Percentiles rank a stretch among this genome's conserved stretches.
Conservation (phyloP, 2,797 vertebrate species). For the Garrulus glandarius region DNA sequence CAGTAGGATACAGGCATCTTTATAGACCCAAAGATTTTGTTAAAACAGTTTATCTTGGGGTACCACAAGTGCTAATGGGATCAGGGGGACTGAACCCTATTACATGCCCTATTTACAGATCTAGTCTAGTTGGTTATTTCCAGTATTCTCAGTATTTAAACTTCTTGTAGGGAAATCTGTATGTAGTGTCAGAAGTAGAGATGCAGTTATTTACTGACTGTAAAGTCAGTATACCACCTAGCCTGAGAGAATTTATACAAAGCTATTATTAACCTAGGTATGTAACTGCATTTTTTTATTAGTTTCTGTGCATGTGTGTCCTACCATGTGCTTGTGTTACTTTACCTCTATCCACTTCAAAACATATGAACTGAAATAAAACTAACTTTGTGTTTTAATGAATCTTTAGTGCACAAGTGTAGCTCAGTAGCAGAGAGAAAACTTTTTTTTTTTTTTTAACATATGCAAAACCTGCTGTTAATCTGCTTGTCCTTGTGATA, state of each 20-base stretch:
- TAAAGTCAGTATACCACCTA: neutral
- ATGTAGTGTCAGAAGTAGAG: neutral
- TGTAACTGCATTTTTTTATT: neutral
- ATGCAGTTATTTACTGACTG: neutral
- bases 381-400: neutral
- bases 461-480: neutral
- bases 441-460: neutral
- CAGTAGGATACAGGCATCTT: neutral
- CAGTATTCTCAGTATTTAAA: neutral
- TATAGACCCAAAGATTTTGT: neutral
- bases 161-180: neutral
- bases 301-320: neutral
- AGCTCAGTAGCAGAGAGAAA: neutral
- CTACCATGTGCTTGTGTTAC: neutral
- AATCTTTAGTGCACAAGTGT: neutral
- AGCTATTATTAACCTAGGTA: neutral
- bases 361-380: neutral
- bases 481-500: neutral
- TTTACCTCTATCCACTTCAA: neutral
- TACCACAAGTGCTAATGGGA: neutral
- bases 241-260: neutral
- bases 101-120: neutral
- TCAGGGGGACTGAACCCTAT: neutral
- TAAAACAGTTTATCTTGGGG: neutral
- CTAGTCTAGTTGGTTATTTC: neutral